Percentiles rank a stretch among this genome's conserved stretches.
Evolutionary conservation across 2,113 vertebrate species (phyloP).

Genomic region (Andinoacara biseriatus): DNA sequence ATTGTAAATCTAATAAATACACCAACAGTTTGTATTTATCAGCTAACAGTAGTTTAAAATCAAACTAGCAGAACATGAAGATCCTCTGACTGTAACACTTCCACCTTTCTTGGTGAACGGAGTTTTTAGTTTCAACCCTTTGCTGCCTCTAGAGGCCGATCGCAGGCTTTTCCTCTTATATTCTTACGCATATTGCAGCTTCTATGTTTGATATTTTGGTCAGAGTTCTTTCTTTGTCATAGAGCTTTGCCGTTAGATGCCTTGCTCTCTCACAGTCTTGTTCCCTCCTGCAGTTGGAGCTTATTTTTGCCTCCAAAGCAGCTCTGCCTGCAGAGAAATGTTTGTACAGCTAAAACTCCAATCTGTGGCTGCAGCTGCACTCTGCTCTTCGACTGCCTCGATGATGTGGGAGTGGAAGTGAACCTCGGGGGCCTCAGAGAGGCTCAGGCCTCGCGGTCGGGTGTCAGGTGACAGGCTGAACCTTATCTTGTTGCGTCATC

Average conservation of each 20-base stretch:
- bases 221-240: neutral
- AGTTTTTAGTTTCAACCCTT: neutral
- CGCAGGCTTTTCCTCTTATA: neutral
- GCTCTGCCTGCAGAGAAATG: slow-evolving; percentile 45
- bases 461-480: slow-evolving; percentile 64
- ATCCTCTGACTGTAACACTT: neutral
- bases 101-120: too few relatives aligned
- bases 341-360: slow-evolving; percentile 62
- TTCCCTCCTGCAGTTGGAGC: neutral
- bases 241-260: neutral
- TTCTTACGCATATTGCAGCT: neutral
- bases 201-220: neutral
- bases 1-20: too few relatives aligned
- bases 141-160: neutral
- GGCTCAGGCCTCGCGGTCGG: slow-evolving; percentile 15
- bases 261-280: neutral
- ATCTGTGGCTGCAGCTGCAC: slow-evolving; percentile 72
- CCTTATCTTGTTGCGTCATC: slow-evolving; percentile 57
- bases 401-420: slow-evolving; percentile 52
- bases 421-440: slow-evolving; percentile 30
- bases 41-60: too few relatives aligned
- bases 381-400: slow-evolving; percentile 55
- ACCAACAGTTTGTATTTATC: too few relatives aligned
- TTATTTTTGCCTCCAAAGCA: slow-evolving; percentile 15
- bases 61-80: too few relatives aligned